Evolutionary conservation across 2,113 vertebrate genomes (phyloP).

Genomic region (Salvelinus namaycush): DNA sequence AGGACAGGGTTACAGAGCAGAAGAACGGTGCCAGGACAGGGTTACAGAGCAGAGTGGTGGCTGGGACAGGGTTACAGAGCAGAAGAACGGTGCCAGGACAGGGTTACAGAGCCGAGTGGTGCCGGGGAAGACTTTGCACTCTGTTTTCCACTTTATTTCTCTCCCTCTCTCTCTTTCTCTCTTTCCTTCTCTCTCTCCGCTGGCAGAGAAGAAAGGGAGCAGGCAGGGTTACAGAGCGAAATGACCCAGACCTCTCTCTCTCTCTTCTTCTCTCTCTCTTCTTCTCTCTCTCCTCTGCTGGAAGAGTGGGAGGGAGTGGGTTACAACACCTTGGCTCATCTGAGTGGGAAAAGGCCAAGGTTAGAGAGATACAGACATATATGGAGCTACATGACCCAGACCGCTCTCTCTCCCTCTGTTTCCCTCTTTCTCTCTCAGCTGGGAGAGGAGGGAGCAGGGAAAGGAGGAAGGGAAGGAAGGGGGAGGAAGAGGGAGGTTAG

Average conservation of each 20-base stretch:
- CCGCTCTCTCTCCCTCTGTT: too few species aligned
- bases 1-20: too few species aligned
- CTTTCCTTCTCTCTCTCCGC: background rate
- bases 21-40: too few species aligned
- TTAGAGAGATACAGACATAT: too few species aligned
- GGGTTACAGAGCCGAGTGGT: background rate
- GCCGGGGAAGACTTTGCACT: background rate
- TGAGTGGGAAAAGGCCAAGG: too few species aligned
- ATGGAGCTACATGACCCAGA: too few species aligned
- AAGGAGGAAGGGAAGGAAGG: slow-evolving; percentile 6
- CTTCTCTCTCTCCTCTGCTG: slow-evolving; percentile 46
- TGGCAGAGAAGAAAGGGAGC: too few species aligned
- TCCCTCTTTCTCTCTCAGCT: background rate
- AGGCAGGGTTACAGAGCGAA: too few species aligned
- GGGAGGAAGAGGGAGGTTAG: background rate
- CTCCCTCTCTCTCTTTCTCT: background rate
- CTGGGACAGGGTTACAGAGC: too few species aligned
- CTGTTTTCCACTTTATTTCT: background rate
- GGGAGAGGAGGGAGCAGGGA: slow-evolving; percentile 4
- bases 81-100: too few species aligned
- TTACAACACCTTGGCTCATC: too few species aligned
- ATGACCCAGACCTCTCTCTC: slow-evolving; percentile 11
- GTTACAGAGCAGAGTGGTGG: background rate
- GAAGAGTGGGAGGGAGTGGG: too few species aligned
- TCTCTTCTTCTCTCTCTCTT: slow-evolving; percentile 55